Evolutionary conservation across 2,888 invertebrate species (phyloP).

Genomic region (Watsonalla cultraria): DNA sequence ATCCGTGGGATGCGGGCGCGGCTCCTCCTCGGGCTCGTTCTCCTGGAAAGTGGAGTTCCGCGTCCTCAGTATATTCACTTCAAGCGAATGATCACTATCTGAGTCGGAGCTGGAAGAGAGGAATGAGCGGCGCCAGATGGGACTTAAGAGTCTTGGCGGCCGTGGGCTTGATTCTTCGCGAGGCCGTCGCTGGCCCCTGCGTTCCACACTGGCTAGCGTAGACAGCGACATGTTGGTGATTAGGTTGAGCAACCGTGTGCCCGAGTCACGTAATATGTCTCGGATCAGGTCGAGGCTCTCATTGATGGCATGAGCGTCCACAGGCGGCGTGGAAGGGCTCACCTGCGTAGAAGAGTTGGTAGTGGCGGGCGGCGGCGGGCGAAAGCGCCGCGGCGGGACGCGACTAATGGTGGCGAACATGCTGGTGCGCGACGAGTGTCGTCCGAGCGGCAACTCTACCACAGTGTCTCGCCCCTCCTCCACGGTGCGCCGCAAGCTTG

Average conservation of each 20-base stretch:
- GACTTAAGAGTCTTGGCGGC: constrained; percentile 42
- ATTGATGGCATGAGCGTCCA: constrained; percentile 65
- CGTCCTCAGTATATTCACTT: constrained; percentile 64
- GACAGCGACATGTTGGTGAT: constrained; percentile 70
- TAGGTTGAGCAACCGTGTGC: constrained; percentile 63
- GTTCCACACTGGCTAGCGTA: constrained; percentile 53
- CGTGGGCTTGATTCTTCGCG: constrained; percentile 20
- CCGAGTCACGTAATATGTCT: constrained; percentile 70
- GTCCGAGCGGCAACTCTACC: constrained; percentile 7
- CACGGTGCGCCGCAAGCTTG: too few relatives aligned
- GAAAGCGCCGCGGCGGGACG: not conserved
- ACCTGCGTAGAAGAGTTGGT: constrained; percentile 53
- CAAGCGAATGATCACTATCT: constrained; percentile 60
- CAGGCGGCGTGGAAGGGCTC: constrained; percentile 41
- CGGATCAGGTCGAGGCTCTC: constrained; percentile 69
- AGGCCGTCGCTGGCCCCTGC: constrained; percentile 33
- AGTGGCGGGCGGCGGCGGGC: constrained; percentile 33
- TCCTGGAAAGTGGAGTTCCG: constrained; percentile 58
- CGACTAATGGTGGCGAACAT: not conserved
- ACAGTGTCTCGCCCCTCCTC: too few relatives aligned
- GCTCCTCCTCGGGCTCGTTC: constrained; percentile 31
- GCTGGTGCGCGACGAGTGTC: constrained; percentile 28
- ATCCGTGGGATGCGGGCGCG: constrained; percentile 14
- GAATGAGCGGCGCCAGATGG: constrained; percentile 40
- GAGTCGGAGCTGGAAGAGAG: constrained; percentile 64